A percentile compares a stretch with the other conserved stretches of the same genome.
phyloP scores from a whole-genome alignment of 2,888 invertebrate genomes.

The Acanthopleura granulata region DNA sequence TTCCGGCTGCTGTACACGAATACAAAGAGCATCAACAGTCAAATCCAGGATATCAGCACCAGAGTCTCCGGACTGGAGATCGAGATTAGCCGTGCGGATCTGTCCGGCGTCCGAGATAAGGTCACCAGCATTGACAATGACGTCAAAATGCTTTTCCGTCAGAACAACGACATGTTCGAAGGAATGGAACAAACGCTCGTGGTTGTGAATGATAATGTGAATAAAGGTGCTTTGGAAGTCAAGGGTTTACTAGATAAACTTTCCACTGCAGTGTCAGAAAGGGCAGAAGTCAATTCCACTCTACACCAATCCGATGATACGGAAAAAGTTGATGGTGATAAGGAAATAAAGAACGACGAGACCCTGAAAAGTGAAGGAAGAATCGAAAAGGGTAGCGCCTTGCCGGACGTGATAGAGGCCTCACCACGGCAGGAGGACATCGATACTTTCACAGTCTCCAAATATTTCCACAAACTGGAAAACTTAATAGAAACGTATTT shows the following conservation, averaged over 20 bases:
- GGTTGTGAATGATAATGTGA: conserved; percentile 24
- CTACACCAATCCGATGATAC: background rate
- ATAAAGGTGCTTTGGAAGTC: conserved; percentile 22
- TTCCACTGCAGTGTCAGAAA: conserved; percentile 8
- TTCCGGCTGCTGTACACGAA: conserved; percentile 51
- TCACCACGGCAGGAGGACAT: background rate
- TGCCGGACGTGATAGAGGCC: background rate
- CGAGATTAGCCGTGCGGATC: conserved; percentile 35
- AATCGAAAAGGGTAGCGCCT: background rate
- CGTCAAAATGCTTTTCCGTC: conserved; percentile 39
- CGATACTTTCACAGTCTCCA: background rate
- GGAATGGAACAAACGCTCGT: conserved; percentile 36
- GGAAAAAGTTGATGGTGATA: background rate
- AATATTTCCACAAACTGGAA: background rate
- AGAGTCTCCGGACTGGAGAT: conserved; percentile 43
- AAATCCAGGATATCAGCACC: conserved; percentile 38
- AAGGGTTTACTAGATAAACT: conserved; percentile 24
- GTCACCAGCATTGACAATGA: conserved; percentile 40
- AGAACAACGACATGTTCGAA: conserved; percentile 44
- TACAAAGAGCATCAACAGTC: conserved; percentile 41
- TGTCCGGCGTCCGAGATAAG: conserved; percentile 15
- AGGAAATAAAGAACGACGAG: background rate
- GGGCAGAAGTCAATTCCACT: background rate
- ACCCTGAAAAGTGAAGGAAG: background rate
- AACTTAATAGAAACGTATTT: conserved; percentile 1